phyloP scores from a whole-genome alignment of 2,888 invertebrate species.

The Dugesia japonica region DNA sequence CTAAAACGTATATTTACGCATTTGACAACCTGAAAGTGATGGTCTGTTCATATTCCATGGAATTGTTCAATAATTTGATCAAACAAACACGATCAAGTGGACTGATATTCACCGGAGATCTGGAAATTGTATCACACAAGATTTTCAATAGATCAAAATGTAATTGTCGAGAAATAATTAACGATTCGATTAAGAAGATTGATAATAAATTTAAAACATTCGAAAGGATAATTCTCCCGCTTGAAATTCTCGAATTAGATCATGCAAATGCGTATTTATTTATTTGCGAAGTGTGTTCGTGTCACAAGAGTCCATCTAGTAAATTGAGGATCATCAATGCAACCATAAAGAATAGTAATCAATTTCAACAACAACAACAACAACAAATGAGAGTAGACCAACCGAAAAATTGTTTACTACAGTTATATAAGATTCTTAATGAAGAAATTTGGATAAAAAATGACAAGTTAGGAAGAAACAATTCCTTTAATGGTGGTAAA shows the following conservation, averaged over 20 bases:
- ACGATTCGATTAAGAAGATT: not conserved
- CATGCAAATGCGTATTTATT: not conserved
- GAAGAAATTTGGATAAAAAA: not conserved
- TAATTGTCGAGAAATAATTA: conserved; percentile 11
- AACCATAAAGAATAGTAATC: not conserved
- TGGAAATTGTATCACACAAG: not conserved
- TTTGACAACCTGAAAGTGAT: not conserved
- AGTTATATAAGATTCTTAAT: not conserved
- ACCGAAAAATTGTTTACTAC: not conserved
- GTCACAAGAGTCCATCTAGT: not conserved
- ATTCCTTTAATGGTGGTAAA: not conserved
- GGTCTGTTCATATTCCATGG: not conserved
- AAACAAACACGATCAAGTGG: not conserved
- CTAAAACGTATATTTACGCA: conserved; percentile 1
- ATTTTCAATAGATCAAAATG: not conserved
- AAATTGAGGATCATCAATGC: not conserved
- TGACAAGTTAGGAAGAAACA: not conserved
- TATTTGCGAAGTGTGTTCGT: not conserved
- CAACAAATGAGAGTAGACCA: not conserved
- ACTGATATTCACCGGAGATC: not conserved
- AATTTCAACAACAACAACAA: not conserved
- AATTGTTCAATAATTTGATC: not conserved
- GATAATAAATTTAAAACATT: not conserved
- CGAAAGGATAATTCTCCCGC: not conserved
- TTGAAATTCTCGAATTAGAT: not conserved